Conservation (phyloP, 2,113 vertebrate genomes). For the Colinus virginianus region DNA sequence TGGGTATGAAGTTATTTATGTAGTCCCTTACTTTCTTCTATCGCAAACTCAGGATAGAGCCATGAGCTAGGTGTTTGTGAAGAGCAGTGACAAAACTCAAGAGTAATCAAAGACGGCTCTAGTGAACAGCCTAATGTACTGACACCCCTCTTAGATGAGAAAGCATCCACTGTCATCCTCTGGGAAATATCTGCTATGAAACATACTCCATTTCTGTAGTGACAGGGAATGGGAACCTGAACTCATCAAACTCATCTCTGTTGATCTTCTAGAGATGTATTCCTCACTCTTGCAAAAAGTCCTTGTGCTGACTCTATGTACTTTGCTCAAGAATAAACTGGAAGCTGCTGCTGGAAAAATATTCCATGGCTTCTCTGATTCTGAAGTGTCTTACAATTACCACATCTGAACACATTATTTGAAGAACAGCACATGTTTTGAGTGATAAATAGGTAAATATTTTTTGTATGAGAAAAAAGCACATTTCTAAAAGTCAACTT, state of each 20-base stretch:
- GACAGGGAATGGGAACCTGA: background rate
- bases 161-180: background rate
- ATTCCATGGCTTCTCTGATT: background rate
- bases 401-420: background rate
- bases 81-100: background rate
- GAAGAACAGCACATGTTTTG: background rate
- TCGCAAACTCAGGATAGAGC: background rate
- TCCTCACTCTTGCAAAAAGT: background rate
- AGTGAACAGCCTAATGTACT: background rate
- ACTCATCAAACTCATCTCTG: background rate
- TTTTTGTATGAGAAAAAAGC: background rate
- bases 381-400: background rate
- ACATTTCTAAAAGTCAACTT: background rate
- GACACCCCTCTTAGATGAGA: background rate
- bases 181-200: background rate
- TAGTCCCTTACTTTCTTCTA: background rate
- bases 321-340: background rate
- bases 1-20: background rate
- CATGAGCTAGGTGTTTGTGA: background rate
- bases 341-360: background rate
- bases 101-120: background rate
- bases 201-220: background rate
- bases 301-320: background rate
- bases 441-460: background rate
- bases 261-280: background rate